Base-by-base conservation (phyloP, 2,797 vertebrate genomes). In the Kryptopterus vitreolus region DNA sequence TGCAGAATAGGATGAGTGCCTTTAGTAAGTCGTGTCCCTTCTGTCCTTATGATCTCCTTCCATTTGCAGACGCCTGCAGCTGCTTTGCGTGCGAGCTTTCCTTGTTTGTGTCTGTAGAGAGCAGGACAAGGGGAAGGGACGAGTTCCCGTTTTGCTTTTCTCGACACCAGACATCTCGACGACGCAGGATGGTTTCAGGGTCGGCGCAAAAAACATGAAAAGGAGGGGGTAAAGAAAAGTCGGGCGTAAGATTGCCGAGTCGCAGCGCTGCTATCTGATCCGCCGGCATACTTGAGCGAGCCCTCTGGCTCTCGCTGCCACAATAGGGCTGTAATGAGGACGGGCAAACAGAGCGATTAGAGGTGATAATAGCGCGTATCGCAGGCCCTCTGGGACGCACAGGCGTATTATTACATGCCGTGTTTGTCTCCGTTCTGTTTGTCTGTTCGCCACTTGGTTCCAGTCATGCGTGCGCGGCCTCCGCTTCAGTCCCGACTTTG, bases 211-310 rank as follows among this genome's bases (percentile, higher is more conserved):
- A 73, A 52, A 76, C 59, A 53, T 3, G 20, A 53, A 53, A 63
- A 52, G 78, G 59, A 62, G 74, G 70, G 68, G n/a, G n/a, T n/a
- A n/a, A 57, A 57, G 43, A 29, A 48, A 13, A 24, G 48, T 5
- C 38, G 57, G 52, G 69, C 24, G 69, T 59, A 78, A 63, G 50
- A 79, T 81, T 74, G 80, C 26, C 57, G 53, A 62, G 66, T 69
- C 53, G 35, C 48, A 16, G 66, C n/a, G 55, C 63, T 59, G 31
- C 59, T 85, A 83, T 85, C 83, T 80, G 79, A 83, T 85, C 70
- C 38, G 62, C 53, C 55, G 63, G 48, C 50, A 61, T 80, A 79
- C 73, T 77, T 80, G 73, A 31, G 33, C 68, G 55, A 33, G 48
- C 48, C 59, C 35, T 58, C 52, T 68, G 52, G 52, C 38, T 16